Evolutionary conservation across 2,113 vertebrate species (phyloP), one percentile per base, ranked within the genome.

Genomic region (Pardalotus punctatus): DNA sequence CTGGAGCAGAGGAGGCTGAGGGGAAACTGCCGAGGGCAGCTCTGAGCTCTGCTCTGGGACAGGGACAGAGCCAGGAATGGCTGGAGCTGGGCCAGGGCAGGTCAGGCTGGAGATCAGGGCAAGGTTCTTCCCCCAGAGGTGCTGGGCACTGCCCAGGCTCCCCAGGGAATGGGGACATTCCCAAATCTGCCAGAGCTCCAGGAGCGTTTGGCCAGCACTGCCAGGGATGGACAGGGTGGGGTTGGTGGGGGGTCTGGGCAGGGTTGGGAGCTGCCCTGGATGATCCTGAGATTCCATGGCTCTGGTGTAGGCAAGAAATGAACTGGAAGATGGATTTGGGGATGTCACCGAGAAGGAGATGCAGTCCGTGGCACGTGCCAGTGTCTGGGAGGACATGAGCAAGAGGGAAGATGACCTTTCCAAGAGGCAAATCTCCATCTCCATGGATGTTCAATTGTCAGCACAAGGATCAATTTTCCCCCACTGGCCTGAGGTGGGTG

Each of bases 201-300:
- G 81, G 48, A 38, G 48, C 36, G 3, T 51, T 82, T 82, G 80
- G 56, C 0, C 67, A 83, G 17, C 8, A 0, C 67, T 83, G 31
- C 69, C 81, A 84, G 69, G 81, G 81, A 18, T 74, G 50, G 1
- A 1, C 81, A 65, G 70, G 42, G 3, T 40, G 82, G 69, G 50
- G 0, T 3, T 73, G 40, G 2, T 73, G 58, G 81, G 40, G 28
- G 1, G 10, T 62, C 58, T 56, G 81, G 2, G 58, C 28, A 38
- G 69, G 40, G 19, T 0, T 3, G 28, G 24, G n/a, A 0, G 17
- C 8, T 33, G 51, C 42, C 0, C 16, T 54, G 12, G 14, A 0
- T 65, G 42, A 17, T 74, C 20, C 28, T 6, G 24, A n/a, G n/a
- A n/a, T n/a, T n/a, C n/a, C n/a, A n/a, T n/a, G n/a, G n/a, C n/a